Evolutionary conservation across 2,888 invertebrate species (phyloP).

Genomic region (Tetheella fluctuosa): DNA sequence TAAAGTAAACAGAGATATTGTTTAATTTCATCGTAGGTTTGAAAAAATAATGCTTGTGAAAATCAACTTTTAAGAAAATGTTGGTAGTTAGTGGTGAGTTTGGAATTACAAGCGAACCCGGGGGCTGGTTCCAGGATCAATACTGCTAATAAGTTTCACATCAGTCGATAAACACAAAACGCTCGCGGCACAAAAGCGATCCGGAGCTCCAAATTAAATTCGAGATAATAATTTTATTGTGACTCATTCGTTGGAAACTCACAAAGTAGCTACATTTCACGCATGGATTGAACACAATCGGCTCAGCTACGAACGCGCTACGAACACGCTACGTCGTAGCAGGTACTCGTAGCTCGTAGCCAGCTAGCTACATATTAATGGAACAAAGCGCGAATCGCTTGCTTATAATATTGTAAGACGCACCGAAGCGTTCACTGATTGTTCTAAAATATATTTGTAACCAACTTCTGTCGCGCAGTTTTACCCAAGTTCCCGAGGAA

Average conservation of each 20-base stretch:
- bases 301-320: constrained; percentile 1
- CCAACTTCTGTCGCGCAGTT: too few species aligned
- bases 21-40: too few species aligned
- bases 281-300: constrained; percentile 3
- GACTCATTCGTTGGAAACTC: constrained; percentile 4
- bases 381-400: background rate
- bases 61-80: too few species aligned
- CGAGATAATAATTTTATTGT: background rate
- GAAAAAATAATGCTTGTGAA: too few species aligned
- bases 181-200: constrained; percentile 6
- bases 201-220: background rate
- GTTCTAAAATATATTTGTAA: too few species aligned
- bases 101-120: background rate
- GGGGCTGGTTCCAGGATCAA: background rate
- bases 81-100: too few species aligned
- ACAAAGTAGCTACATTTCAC: constrained; percentile 2
- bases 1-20: too few species aligned
- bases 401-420: background rate
- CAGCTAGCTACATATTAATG: background rate
- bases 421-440: background rate
- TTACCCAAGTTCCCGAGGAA: too few species aligned
- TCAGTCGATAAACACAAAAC: constrained; percentile 1
- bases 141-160: background rate
- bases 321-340: constrained; percentile 7
- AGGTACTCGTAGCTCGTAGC: background rate